Base-by-base conservation (phyloP, 2,797 vertebrate species). In the Lophius americanus region DNA sequence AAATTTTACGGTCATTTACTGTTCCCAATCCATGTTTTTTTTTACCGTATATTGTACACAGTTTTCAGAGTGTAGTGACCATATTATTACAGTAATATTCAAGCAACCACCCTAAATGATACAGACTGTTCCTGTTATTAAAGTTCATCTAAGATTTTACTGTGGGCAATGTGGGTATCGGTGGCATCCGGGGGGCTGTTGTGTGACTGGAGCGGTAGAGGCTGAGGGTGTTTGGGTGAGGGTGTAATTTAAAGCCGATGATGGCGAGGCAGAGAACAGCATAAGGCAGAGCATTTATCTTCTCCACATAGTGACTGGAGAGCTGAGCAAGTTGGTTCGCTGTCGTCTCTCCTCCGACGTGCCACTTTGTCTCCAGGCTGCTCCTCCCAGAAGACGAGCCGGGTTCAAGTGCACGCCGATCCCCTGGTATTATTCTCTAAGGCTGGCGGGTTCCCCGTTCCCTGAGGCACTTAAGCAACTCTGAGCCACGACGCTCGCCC, bases 231-330 rank as follows among this genome's bases (percentile, higher is more conserved):
- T 88, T 84, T 58, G 68, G 69, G 68, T 33, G 32, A 83, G 76
- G 80, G 76, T 87, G 85, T 87, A 88, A 89, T 91, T 23, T 87
- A 87, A 85, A 90, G 84, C 79, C 87, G 87, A 88, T 91, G 82
- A 88, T 85, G 72, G 87, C 60, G 9, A 85, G 68, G 81, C 72
- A 64, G 71, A 83, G 73, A 72, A 74, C 80, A 85, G 76, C 70
- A 63, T 2, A 73, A 78, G 72, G 64, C 59, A 23, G 73, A 60
- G 55, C 82, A 85, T 89, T 88, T 56, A 67, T 90, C 85, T 85
- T 81, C 68, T 39, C 37, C 46, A 63, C 53, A 61, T 89, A 91
- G 88, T 84, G 83, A 88, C 79, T 48, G 50, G 76, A 78, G 76
- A 80, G 71, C 38, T 51, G 59, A 83, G 87, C 79, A 38, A 85